Conservation (phyloP, 2,113 vertebrate species). For the Pelobates fuscus region DNA sequence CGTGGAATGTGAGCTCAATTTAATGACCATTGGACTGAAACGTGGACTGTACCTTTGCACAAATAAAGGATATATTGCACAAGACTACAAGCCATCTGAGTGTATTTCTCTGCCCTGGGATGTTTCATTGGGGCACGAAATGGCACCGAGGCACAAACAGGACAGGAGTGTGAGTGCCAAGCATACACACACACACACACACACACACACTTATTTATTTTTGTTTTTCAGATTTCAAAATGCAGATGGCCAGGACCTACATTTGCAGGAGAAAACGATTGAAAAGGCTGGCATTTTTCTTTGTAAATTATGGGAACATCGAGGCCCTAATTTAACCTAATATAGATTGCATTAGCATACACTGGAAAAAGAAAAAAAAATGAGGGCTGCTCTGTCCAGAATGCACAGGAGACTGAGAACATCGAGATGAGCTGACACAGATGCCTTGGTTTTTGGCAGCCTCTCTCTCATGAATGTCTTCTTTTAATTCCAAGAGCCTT, state of each 20-base stretch:
- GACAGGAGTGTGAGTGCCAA: no score
- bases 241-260: conserved; percentile 17
- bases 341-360: conserved; percentile 43
- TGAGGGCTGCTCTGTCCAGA: conserved; percentile 13
- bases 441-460: conserved; percentile 46
- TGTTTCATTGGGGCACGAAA: no score
- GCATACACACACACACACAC: no score
- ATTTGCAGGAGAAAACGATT: conserved; percentile 13
- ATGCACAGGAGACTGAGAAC: conserved; percentile 40
- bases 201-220: not conserved
- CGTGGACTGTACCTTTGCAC: no score
- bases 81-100: no score
- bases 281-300: conserved; percentile 21
- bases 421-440: conserved; percentile 47
- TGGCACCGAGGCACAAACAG: no score
- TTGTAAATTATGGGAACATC: conserved; percentile 21
- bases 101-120: no score
- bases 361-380: conserved; percentile 35
- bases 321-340: conserved; percentile 40
- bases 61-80: no score
- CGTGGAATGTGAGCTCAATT: no score
- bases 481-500: conserved; percentile 50
- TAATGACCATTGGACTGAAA: no score
- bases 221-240: no score
- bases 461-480: conserved; percentile 49